phyloP scores from a whole-genome alignment of 2,888 invertebrate genomes.

The Gisinianus flammeolus region DNA sequence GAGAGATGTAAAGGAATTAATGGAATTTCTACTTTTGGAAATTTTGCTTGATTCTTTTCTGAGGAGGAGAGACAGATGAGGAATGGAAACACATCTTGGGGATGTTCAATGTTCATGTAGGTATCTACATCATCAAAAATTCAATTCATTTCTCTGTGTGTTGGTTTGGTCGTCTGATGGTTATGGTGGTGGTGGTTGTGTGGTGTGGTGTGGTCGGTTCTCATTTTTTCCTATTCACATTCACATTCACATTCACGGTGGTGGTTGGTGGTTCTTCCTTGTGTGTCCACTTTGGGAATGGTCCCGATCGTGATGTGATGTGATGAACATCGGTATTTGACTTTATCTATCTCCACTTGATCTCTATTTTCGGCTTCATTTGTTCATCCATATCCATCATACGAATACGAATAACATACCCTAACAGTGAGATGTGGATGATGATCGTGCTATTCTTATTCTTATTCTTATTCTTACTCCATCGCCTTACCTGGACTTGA shows the following conservation, averaged over 20 bases:
- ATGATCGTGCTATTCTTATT: not conserved
- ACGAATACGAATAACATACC: no score
- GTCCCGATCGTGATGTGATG: not conserved
- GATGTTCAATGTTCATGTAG: not conserved
- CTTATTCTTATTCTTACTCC: not conserved
- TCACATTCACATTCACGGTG: not conserved
- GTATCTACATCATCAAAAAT: no score
- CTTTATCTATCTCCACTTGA: slow-evolving; percentile 35
- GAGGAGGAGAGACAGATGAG: not conserved
- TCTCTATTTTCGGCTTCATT: slow-evolving; percentile 34
- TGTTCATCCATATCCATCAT: slow-evolving; percentile 35
- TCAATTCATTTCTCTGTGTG: not conserved
- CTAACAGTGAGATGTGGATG: no score
- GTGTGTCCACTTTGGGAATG: not conserved
- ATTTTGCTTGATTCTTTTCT: not conserved
- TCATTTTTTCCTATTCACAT: not conserved
- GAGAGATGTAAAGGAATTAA: not conserved
- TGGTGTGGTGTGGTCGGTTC: not conserved
- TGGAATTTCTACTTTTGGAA: slow-evolving; percentile 21
- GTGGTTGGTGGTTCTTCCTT: no score
- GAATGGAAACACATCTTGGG: not conserved
- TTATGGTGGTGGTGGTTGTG: no score
- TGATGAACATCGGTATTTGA: slow-evolving; percentile 31
- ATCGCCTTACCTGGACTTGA: not conserved
- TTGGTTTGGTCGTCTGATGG: no score